A percentile compares a stretch with the other conserved stretches of the same genome.
These are phyloP conservation scores for Prinia subflava DNA, from an alignment of 2,113 vertebrate species.

Conservation along the genomic window DNA sequence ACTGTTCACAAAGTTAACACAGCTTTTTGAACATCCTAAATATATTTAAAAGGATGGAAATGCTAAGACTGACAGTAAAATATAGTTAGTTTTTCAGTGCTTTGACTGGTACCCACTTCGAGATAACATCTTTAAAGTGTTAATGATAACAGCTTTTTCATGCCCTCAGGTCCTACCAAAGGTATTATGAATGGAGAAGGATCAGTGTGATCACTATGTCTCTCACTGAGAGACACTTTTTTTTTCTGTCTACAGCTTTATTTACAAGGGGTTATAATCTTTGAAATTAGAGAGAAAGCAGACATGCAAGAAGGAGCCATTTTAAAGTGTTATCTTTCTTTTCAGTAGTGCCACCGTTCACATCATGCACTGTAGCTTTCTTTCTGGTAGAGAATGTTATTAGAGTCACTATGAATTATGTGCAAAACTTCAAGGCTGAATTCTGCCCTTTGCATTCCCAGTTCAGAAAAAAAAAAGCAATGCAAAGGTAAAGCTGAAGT, in stretches of 20 bases:
- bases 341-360: background rate
- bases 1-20: background rate
- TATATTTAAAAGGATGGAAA: background rate
- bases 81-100: constrained; percentile 7
- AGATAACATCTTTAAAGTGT: background rate
- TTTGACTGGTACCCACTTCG: background rate
- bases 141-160: background rate
- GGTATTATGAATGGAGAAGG: background rate
- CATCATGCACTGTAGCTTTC: background rate
- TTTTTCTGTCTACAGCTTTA: background rate
- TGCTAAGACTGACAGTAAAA: background rate
- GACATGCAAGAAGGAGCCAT: background rate
- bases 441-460: background rate
- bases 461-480: background rate
- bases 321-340: background rate
- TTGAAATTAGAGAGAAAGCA: background rate
- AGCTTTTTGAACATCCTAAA: background rate
- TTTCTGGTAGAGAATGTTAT: background rate
- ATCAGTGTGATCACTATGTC: background rate
- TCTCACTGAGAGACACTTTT: background rate
- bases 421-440: background rate
- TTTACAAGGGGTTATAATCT: background rate
- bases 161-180: background rate
- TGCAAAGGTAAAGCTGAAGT: background rate
- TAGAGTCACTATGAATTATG: background rate